These are phyloP conservation scores for Cephus runcator DNA, from an alignment of 2,888 invertebrate species.

Conservation along the genomic window DNA sequence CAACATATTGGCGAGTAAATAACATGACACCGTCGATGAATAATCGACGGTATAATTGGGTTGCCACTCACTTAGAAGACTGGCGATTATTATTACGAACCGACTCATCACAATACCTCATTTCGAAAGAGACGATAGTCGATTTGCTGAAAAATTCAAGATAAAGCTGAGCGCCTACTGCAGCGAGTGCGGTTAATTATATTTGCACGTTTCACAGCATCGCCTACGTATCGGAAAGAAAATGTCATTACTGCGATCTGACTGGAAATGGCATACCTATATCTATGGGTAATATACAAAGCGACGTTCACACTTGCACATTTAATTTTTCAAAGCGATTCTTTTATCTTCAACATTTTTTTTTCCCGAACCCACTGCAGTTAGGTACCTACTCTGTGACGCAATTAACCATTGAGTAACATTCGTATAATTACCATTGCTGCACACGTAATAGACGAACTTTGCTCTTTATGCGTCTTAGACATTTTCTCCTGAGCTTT, in stretches of 20 bases:
- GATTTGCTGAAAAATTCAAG: neutral
- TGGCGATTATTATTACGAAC: neutral
- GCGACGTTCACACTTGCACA: neutral
- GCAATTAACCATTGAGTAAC: constrained; percentile 19
- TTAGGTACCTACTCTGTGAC: constrained; percentile 2
- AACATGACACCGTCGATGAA: neutral
- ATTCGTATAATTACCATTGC: constrained; percentile 15
- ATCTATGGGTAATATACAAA: neutral
- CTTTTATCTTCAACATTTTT: neutral
- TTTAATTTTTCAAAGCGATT: neutral
- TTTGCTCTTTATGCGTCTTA: neutral
- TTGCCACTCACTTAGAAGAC: neutral
- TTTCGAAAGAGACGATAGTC: neutral
- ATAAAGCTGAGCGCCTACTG: neutral
- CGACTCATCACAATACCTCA: neutral
- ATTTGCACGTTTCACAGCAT: neutral
- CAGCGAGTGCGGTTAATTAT: neutral
- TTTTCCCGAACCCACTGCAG: neutral
- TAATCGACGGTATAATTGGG: neutral
- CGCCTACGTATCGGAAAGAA: neutral
- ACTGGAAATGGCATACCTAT: neutral
- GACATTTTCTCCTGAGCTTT: neutral
- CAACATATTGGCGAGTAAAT: neutral
- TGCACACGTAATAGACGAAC: neutral
- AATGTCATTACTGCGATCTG: neutral